Conservation (phyloP, 30 jellyfish, hydroid and myxozoan genomes). For the Cassiopea andromeda region DNA sequence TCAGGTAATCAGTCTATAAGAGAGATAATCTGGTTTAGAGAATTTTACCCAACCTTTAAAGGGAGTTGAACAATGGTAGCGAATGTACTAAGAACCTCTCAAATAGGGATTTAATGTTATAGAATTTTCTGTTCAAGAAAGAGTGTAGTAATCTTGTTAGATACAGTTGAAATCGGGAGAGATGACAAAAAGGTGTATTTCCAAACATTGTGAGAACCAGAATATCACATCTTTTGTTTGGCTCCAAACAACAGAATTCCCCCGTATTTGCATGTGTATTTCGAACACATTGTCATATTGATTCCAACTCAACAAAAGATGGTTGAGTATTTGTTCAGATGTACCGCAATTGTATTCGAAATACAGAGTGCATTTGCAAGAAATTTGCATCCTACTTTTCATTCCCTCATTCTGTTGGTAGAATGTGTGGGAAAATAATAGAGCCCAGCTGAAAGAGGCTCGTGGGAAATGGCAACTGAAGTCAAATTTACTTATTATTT, state of each 20-base stretch:
- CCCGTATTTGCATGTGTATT: not conserved
- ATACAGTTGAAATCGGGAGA: slow-evolving; percentile 20
- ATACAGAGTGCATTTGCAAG: not conserved
- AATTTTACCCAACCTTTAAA: no score
- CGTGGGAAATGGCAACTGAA: not conserved
- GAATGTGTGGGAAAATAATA: slow-evolving; percentile 16
- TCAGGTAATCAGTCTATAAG: no score
- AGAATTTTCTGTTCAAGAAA: not conserved
- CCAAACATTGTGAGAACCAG: not conserved
- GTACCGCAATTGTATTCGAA: slow-evolving; percentile 6
- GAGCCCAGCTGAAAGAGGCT: not conserved
- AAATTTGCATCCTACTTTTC: not conserved
- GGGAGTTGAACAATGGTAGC: no score
- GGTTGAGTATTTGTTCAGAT: not conserved
- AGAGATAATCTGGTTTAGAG: no score
- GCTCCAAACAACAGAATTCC: not conserved
- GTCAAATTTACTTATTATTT: not conserved
- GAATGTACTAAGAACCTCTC: no score
- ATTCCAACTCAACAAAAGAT: not conserved
- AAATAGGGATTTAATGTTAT: no score
- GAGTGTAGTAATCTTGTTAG: slow-evolving; percentile 5
- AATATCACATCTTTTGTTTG: not conserved
- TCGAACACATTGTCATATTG: not conserved
- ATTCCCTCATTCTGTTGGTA: not conserved
- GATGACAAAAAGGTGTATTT: not conserved